These are phyloP conservation scores for Hirudo medicinalis DNA, from an alignment of 1,140 invertebrate species.

Conservation along the genomic window DNA sequence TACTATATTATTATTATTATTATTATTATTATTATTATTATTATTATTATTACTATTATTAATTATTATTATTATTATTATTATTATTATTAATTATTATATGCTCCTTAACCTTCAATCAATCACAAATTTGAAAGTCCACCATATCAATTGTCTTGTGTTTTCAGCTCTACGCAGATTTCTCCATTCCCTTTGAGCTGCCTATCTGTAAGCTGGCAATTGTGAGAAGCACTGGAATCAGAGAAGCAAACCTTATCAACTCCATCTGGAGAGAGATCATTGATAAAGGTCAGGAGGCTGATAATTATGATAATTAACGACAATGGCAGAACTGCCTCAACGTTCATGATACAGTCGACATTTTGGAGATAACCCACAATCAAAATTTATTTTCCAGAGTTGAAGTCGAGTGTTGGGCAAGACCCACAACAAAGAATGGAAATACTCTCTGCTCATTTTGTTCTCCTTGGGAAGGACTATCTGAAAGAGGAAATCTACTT, in stretches of 20 bases:
- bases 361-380: not conserved
- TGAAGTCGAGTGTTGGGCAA: slow-evolving; percentile 1
- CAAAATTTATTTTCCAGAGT: not conserved
- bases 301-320: not conserved
- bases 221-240: slow-evolving; percentile 45
- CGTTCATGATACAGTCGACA: not conserved
- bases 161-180: slow-evolving; percentile 53
- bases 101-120: not conserved
- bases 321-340: not conserved
- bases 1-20: no score
- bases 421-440: slow-evolving; percentile 28
- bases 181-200: slow-evolving; percentile 45
- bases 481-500: slow-evolving; percentile 45
- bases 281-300: slow-evolving; percentile 42
- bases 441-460: slow-evolving; percentile 40
- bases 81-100: not conserved
- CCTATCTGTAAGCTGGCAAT: slow-evolving; percentile 47
- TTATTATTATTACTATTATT: no score
- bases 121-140: not conserved
- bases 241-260: slow-evolving; percentile 45
- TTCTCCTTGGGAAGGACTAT: slow-evolving; percentile 41
- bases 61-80: no score
- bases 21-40: no score
- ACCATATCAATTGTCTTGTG: slow-evolving; percentile 22
- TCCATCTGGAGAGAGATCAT: slow-evolving; percentile 47